Evolutionary conservation across 2,113 vertebrate species (phyloP).

Genomic region (Reinhardtius hippoglossoides): DNA sequence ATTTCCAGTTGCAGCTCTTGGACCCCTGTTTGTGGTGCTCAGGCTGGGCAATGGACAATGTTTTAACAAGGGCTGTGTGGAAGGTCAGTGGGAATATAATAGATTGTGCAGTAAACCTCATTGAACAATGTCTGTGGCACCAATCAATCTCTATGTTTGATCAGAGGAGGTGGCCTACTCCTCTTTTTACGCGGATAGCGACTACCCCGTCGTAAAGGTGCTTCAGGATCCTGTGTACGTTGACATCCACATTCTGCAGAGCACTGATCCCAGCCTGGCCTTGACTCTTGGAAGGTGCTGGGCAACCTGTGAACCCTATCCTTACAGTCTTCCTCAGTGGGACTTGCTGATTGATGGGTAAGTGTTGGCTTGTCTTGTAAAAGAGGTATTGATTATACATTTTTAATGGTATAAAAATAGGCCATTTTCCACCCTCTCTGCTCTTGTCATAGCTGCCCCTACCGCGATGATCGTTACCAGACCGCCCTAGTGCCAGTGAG

Average conservation of each 20-base stretch:
- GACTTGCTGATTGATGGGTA: conserved; percentile 85
- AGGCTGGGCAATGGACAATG: conserved; percentile 72
- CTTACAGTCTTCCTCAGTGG: conserved; percentile 77
- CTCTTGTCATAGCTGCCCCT: conserved; percentile 67
- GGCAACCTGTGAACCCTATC: conserved; percentile 73
- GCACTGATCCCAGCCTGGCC: conserved; percentile 83
- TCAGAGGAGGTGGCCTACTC: conserved; percentile 60
- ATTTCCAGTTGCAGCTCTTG: conserved; percentile 59
- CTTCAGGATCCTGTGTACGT: conserved; percentile 83
- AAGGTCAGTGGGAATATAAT: conserved; percentile 57
- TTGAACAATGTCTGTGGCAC: not conserved
- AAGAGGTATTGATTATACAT: not conserved
- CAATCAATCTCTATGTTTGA: conserved; percentile 2
- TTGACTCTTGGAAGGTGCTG: conserved; percentile 87
- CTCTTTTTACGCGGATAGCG: conserved; percentile 61
- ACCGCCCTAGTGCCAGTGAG: conserved; percentile 55
- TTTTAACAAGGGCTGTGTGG: conserved; percentile 55
- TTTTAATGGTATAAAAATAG: not conserved
- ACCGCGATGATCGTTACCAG: conserved; percentile 67
- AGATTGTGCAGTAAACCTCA: not conserved
- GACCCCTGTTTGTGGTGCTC: conserved; percentile 73
- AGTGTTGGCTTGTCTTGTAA: not conserved
- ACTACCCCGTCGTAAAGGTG: conserved; percentile 78
- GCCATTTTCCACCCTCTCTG: not conserved
- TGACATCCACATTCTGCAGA: conserved; percentile 84